Conservation (phyloP, 2,113 vertebrate species). For the Ceyx margarethae region DNA sequence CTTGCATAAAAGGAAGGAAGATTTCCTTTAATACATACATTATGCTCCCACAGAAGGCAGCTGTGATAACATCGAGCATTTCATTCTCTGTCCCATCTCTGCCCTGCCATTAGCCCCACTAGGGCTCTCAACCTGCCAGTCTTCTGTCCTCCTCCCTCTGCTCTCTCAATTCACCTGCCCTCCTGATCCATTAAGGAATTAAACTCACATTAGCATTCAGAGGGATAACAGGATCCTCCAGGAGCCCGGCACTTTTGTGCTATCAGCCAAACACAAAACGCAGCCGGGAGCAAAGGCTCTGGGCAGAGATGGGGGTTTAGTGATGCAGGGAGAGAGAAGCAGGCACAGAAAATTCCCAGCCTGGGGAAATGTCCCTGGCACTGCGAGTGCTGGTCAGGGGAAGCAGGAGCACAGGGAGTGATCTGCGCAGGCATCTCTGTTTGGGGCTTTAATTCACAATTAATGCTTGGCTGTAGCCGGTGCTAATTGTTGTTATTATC, state of each 20-base stretch:
- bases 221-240: rapidly evolving
- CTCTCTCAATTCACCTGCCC: background rate
- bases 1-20: background rate
- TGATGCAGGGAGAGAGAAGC: background rate
- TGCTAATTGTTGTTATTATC: background rate
- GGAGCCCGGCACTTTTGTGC: background rate
- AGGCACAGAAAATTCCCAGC: background rate
- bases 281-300: background rate
- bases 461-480: background rate
- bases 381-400: background rate
- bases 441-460: background rate
- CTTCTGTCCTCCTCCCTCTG: background rate
- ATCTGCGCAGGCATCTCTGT: background rate
- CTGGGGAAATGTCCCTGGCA: background rate
- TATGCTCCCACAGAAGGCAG: background rate
- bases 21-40: background rate
- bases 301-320: background rate
- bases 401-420: background rate
- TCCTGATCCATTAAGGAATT: background rate
- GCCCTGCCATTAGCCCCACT: background rate
- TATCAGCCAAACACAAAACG: background rate
- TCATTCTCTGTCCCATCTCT: rapidly evolving
- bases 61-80: background rate
- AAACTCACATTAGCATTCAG: background rate
- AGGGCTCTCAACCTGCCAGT: background rate